A percentile compares a stretch with the other conserved stretches of the same genome.
Conservation (phyloP, 2,113 vertebrate genomes). For the Vidua macroura region DNA sequence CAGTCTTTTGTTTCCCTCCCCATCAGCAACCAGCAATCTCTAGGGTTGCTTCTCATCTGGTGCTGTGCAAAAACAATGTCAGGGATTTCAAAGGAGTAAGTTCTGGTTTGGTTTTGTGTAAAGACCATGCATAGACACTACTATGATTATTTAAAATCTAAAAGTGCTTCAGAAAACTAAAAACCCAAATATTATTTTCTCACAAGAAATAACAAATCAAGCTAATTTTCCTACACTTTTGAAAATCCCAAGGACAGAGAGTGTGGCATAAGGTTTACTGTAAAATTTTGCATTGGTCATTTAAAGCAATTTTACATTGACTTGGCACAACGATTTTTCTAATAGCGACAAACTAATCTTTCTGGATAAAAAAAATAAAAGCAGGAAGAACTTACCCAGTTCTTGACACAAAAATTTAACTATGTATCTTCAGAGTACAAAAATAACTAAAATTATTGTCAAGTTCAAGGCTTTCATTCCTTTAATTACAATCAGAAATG, state of each 20-base stretch:
- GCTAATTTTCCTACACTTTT: neutral
- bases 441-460: neutral
- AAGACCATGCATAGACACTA: neutral
- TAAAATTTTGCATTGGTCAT: fast-evolving
- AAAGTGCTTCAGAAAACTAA: neutral
- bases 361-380: neutral
- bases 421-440: neutral
- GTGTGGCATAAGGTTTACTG: neutral
- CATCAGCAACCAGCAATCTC: neutral
- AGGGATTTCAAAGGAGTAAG: neutral
- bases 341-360: neutral
- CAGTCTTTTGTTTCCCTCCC: neutral
- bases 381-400: neutral
- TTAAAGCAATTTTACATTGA: neutral
- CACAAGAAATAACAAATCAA: neutral
- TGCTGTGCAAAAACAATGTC: neutral
- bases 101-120: neutral
- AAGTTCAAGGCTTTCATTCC: neutral
- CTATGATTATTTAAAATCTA: neutral
- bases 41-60: neutral
- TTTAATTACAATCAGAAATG: neutral
- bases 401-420: neutral
- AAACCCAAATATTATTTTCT: neutral
- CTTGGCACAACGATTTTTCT: neutral
- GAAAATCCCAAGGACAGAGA: neutral